These are phyloP conservation scores for Saturnia japonica DNA, from an alignment of 2,888 invertebrate genomes.

Conservation along the genomic window DNA sequence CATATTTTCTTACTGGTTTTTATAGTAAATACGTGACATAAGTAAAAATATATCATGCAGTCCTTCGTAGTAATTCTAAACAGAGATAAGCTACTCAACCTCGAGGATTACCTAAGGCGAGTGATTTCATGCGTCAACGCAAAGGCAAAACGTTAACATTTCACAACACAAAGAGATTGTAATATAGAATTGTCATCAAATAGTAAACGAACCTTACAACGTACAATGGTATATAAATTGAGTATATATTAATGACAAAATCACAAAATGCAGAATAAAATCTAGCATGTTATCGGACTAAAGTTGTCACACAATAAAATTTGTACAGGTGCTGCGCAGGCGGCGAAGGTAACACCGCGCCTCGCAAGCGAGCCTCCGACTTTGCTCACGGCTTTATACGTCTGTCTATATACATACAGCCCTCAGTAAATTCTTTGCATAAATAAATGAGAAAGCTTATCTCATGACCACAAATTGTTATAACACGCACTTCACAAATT, in stretches of 20 bases:
- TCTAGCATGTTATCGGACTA: constrained; percentile 58
- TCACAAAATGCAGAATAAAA: constrained; percentile 54
- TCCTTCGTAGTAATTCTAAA: constrained; percentile 10
- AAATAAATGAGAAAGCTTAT: constrained; percentile 76
- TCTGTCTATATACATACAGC: constrained; percentile 74
- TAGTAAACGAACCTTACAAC: constrained; percentile 31
- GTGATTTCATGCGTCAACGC: constrained; percentile 53
- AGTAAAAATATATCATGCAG: not conserved
- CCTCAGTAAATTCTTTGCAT: constrained; percentile 80
- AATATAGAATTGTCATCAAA: constrained; percentile 48
- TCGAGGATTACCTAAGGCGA: constrained; percentile 55
- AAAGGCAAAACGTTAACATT: constrained; percentile 49
- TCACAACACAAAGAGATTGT: constrained; percentile 68
- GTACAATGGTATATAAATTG: not conserved
- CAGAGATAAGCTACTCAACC: constrained; percentile 58
- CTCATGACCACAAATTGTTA: constrained; percentile 47
- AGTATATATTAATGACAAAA: constrained; percentile 53
- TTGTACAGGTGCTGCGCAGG: constrained; percentile 70
- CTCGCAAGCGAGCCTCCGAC: constrained; percentile 68
- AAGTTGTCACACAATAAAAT: constrained; percentile 66
- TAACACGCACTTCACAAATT: constrained; percentile 63
- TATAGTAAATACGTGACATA: not conserved
- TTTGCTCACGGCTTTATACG: constrained; percentile 57
- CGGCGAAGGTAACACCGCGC: constrained; percentile 70
- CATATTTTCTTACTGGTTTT: not conserved